Conservation (phyloP, 2,113 vertebrate species). For the Eleginops maclovinus region DNA sequence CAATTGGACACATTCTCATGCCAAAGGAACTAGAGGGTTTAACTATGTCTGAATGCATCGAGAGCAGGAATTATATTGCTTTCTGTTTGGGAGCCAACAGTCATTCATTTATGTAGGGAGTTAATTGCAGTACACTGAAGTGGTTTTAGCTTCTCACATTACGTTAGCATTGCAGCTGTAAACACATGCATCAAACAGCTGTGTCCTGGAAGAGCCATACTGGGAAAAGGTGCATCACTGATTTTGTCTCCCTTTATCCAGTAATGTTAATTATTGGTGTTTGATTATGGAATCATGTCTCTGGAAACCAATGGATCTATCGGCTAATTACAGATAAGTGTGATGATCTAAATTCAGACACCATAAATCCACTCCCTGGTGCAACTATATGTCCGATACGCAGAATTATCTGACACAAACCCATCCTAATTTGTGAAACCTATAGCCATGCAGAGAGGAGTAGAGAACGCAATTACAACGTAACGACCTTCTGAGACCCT, state of each 20-base stretch:
- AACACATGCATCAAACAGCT: conserved; percentile 54
- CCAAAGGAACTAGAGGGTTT: not conserved
- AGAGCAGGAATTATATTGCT: not conserved
- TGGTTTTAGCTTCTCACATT: conserved; percentile 21
- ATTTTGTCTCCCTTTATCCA: conserved; percentile 16
- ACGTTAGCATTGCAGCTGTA: conserved; percentile 37
- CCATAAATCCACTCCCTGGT: not conserved
- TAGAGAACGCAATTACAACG: conserved; percentile 30
- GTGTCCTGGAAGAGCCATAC: conserved; percentile 12
- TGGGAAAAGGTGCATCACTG: conserved; percentile 10
- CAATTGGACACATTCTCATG: not conserved
- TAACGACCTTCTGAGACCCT: conserved; percentile 29
- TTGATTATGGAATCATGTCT: conserved; percentile 17
- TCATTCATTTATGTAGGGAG: conserved; percentile 27
- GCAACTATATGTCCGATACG: not conserved
- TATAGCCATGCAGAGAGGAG: not conserved
- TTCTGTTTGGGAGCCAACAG: conserved; percentile 16
- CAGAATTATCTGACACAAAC: conserved; percentile 2
- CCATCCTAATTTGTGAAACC: conserved; percentile 15
- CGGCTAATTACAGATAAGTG: not conserved
- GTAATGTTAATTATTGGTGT: conserved; percentile 15
- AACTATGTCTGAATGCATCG: not conserved
- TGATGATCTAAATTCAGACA: conserved; percentile 1
- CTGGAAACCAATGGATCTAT: conserved; percentile 4
- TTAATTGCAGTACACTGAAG: conserved; percentile 34